Conservation (phyloP, 2,113 vertebrate genomes). For the Hyla sarda region DNA sequence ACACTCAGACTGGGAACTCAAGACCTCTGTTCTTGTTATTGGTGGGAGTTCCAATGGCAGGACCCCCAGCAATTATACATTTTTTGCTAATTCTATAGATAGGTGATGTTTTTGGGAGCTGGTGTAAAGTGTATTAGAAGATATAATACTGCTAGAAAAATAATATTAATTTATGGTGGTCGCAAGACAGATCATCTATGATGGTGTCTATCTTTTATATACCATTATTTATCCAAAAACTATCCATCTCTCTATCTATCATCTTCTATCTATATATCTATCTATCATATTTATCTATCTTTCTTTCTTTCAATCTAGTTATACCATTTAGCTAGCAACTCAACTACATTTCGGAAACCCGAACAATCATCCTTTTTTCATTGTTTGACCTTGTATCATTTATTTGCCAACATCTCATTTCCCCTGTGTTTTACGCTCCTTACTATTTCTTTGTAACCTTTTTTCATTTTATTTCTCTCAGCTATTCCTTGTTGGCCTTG, state of each 20-base stretch:
- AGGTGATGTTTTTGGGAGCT: no score
- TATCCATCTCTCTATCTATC: not conserved
- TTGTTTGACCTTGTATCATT: slow-evolving; percentile 48
- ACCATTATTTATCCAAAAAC: not conserved
- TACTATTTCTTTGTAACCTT: slow-evolving; percentile 40
- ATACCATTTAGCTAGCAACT: not conserved
- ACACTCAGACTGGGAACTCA: no score
- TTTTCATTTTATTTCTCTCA: slow-evolving; percentile 8
- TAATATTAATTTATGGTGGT: no score
- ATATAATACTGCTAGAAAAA: no score
- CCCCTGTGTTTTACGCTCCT: slow-evolving; percentile 41
- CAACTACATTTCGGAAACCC: not conserved
- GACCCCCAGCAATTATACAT: no score
- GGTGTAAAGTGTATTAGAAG: no score
- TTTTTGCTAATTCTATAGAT: no score
- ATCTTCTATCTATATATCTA: not conserved
- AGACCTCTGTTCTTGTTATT: no score
- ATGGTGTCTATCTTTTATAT: not conserved
- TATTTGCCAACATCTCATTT: slow-evolving; percentile 54
- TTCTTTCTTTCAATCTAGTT: not conserved
- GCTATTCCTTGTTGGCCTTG: slow-evolving; percentile 22
- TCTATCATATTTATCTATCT: not conserved
- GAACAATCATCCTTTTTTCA: slow-evolving; percentile 3
- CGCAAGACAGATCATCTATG: no score
- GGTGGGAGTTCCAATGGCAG: no score